Percentiles rank a stretch among this genome's conserved stretches.
Conservation (phyloP, 2,113 vertebrate species). For the Hemiscyllium ocellatum region DNA sequence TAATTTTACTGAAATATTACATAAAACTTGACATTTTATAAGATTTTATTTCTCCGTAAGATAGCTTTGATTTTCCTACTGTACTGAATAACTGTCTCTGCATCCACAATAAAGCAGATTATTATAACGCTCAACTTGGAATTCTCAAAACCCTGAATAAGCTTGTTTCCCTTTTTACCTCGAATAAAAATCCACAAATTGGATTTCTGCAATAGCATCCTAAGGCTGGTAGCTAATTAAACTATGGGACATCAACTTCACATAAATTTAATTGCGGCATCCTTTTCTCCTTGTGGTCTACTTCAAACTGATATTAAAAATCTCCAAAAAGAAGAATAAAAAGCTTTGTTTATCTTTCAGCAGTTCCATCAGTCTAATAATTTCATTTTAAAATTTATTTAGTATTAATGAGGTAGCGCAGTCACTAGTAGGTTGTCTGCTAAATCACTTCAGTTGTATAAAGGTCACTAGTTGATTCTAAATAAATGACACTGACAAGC, state of each 20-base stretch:
- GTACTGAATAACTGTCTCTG: background rate
- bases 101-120: background rate
- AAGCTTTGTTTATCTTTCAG: background rate
- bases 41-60: background rate
- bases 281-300: background rate
- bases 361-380: background rate
- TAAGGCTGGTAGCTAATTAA: constrained; percentile 26
- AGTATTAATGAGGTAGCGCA: background rate
- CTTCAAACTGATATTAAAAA: background rate
- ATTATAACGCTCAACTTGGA: background rate
- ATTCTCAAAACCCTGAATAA: constrained; percentile 4
- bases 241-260: constrained; percentile 5
- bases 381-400: constrained; percentile 4
- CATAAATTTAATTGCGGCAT: constrained; percentile 17
- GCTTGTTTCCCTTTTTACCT: constrained; percentile 9
- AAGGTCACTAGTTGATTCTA: constrained; percentile 21
- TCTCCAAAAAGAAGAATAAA: background rate
- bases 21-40: background rate
- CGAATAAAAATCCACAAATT: constrained; percentile 31
- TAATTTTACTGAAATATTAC: background rate
- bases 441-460: background rate
- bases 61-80: background rate
- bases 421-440: background rate
- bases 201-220: constrained; percentile 13
- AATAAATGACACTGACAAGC: background rate